phyloP scores from a whole-genome alignment of 2,888 invertebrate genomes.

The Fragum whitleyi region DNA sequence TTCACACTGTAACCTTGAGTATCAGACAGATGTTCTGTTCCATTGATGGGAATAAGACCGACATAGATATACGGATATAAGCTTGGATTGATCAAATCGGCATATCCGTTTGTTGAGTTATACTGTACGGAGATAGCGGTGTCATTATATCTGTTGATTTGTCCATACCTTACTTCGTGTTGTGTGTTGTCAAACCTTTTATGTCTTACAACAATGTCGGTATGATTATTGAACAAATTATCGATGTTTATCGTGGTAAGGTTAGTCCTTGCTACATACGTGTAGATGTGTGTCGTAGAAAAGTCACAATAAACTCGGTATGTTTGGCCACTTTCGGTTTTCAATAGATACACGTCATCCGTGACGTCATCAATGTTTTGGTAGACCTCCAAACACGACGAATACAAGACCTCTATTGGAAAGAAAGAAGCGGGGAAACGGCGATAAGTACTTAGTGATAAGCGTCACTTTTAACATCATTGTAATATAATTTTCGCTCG shows the following conservation, averaged over 20 bases:
- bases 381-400: conserved; percentile 51
- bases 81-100: conserved; percentile 15
- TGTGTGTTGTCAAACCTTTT: conserved; percentile 35
- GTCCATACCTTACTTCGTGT: conserved; percentile 31
- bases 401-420: background rate
- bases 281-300: conserved; percentile 45
- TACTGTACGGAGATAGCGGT: conserved; percentile 43
- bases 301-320: conserved; percentile 58
- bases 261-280: conserved; percentile 46
- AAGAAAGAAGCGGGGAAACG: background rate
- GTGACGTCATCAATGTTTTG: conserved; percentile 15
- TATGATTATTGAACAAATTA: conserved; percentile 38
- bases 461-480: too few species aligned
- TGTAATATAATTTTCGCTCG: too few species aligned
- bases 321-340: conserved; percentile 32
- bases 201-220: background rate
- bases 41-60: conserved; percentile 36
- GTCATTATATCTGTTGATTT: conserved; percentile 32
- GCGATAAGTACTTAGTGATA: too few species aligned
- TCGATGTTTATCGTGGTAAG: conserved; percentile 41
- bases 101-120: conserved; percentile 31
- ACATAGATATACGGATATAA: conserved; percentile 46
- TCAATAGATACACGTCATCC: conserved; percentile 42
- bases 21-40: background rate
- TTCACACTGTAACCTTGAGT: conserved; percentile 45